Evolutionary conservation across 2,113 vertebrate species (phyloP), one percentile per base, ranked within the genome.

Genomic region (Thamnophis sirtalis): DNA sequence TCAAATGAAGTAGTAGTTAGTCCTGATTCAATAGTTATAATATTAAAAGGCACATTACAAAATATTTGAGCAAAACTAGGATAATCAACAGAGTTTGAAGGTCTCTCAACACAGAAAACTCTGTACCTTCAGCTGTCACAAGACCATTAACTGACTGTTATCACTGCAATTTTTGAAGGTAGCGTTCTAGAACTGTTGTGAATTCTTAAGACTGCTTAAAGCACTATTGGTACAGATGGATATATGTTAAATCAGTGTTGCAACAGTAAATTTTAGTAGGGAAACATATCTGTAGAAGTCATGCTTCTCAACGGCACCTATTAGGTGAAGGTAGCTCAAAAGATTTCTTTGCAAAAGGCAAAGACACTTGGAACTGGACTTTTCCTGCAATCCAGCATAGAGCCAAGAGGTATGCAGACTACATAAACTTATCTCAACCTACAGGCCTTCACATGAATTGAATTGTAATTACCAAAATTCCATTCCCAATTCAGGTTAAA

Each of bases 1-100:
- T 73, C 50, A 93, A 86, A 93, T 90, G 84, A 80, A 93, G 85
- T 80, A 84, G 53, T 11, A 50, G 89, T 80, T 51, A 50, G 73
- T 24, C 11, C 50, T 26, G 17, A 60, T 90, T 26, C 60, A 93
- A 73, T 56, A 87, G 28, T 49, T n/a, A 90, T 10, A 56, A 87
- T 49, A 85, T 88, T 50, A 55, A 91, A 68, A 85, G n/a, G 19
- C 60, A 24, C 8, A 38, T 60, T 92, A 86, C 48, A 85, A 92
- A 89, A 89, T 53, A 85, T 51, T 49, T 48, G 33, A 89, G 63
- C 33, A 24, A n/a, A 49, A 63, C 8, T 68, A 56, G 24, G 28
- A 17, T 68, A 55, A 73, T 50, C 38, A 56, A 80, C 56, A 50
- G 21, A 80, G 55, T 50, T 87, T 11, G 48, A 33, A 55, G 43